These are phyloP conservation scores for Rousettus madagascariensis DNA, from an alignment of 2,797 vertebrate genomes.

Conservation along the genomic window DNA sequence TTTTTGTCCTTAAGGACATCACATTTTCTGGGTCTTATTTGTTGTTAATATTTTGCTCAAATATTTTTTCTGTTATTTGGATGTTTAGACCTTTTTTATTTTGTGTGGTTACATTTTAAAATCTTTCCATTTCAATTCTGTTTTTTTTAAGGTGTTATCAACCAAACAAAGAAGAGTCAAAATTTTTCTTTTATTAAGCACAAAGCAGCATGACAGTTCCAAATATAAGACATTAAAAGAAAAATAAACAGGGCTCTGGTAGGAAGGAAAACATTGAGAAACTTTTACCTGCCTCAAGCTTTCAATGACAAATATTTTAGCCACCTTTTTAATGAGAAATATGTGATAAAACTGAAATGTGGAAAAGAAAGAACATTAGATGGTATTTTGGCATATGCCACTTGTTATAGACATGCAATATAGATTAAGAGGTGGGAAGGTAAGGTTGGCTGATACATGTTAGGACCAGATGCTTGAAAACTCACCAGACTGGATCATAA, in stretches of 20 bases:
- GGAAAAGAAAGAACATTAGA: neutral
- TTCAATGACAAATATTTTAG: neutral
- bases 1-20: neutral
- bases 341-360: neutral
- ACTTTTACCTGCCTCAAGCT: neutral
- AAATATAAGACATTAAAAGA: neutral
- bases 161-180: neutral
- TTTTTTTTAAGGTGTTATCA: neutral
- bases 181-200: neutral
- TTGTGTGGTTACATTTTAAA: neutral
- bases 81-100: neutral
- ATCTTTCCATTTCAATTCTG: neutral
- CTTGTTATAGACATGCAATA: neutral
- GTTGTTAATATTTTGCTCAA: neutral
- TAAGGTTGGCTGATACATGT: neutral
- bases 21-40: neutral
- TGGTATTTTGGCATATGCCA: neutral
- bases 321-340: neutral
- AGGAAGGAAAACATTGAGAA: neutral
- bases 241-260: neutral
- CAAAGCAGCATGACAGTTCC: neutral
- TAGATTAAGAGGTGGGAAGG: neutral
- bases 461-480: neutral
- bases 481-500: neutral
- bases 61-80: neutral